These are phyloP conservation scores for Noturus placidus DNA, from an alignment of 2,113 vertebrate species.

Conservation along the genomic window DNA sequence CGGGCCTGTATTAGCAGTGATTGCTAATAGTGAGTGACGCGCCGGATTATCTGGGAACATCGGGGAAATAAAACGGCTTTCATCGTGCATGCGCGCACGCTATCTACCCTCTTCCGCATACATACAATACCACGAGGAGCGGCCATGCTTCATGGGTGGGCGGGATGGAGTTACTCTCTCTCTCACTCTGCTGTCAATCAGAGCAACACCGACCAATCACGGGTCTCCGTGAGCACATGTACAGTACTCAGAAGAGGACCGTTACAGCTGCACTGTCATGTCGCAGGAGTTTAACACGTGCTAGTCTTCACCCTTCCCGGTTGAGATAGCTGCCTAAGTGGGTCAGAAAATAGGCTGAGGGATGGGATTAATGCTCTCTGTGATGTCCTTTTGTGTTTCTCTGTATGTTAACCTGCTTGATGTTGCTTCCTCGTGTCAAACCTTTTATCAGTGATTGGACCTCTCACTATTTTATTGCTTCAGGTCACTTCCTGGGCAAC, in stretches of 20 bases:
- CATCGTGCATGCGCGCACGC: constrained; percentile 52
- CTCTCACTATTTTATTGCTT: constrained; percentile 49
- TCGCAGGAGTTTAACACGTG: neutral
- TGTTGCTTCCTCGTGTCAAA: neutral
- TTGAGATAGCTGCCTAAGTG: neutral
- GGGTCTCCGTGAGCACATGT: neutral
- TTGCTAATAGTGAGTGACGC: constrained; percentile 71
- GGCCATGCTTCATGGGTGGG: neutral
- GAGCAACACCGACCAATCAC: neutral
- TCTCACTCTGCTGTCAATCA: neutral
- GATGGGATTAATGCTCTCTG: neutral
- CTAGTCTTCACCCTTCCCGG: neutral
- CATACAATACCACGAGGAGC: too few relatives aligned
- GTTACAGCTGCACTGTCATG: neutral
- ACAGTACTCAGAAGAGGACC: too few relatives aligned
- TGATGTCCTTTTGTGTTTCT: neutral
- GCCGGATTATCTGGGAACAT: constrained; percentile 60
- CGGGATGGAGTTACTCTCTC: neutral
- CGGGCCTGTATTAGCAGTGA: constrained; percentile 61
- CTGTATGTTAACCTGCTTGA: neutral
- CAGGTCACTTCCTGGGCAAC: constrained; percentile 98
- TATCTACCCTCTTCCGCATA: too few relatives aligned
- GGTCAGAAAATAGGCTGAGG: neutral
- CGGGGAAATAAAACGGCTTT: constrained; percentile 62
- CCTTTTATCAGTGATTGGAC: neutral